Conservation (phyloP, 2,797 vertebrate species). For the Scarus forsteni region DNA sequence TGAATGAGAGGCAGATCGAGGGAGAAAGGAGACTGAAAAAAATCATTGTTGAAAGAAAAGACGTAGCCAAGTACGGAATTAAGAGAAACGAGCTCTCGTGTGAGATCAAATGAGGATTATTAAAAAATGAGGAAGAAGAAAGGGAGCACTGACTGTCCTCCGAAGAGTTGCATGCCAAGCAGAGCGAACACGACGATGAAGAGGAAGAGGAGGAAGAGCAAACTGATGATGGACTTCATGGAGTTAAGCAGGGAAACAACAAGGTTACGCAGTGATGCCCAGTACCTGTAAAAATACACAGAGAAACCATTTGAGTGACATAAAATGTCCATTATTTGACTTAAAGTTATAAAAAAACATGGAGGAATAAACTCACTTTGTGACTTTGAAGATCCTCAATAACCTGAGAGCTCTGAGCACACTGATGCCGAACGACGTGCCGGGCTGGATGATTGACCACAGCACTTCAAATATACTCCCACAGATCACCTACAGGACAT, state of each 20-base stretch:
- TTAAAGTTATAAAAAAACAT: not conserved
- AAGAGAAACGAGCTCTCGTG: constrained; percentile 26
- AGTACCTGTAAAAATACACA: constrained; percentile 86
- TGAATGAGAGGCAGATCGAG: constrained; percentile 18
- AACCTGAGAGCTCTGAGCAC: constrained; percentile 98
- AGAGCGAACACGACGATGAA: constrained; percentile 98
- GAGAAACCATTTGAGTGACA: constrained; percentile 15
- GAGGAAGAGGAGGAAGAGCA: constrained; percentile 98
- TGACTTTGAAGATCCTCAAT: constrained; percentile 99
- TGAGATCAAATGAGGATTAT: constrained; percentile 25
- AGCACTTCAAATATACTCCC: constrained; percentile 98
- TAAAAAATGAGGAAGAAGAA: not conserved
- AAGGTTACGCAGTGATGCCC: constrained; percentile 96
- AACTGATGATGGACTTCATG: constrained; percentile 99
- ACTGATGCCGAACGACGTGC: constrained; percentile 97
- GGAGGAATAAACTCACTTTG: constrained; percentile 87
- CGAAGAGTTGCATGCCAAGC: constrained; percentile 98
- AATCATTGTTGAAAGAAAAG: constrained; percentile 8
- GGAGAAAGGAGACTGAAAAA: not conserved
- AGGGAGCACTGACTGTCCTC: constrained; percentile 92
- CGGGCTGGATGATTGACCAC: constrained; percentile 95
- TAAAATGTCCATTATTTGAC: not conserved
- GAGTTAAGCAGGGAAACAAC: constrained; percentile 97
- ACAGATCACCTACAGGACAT: constrained; percentile 89
- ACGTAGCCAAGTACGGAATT: constrained; percentile 20